Base-by-base conservation (phyloP, 1,140 invertebrate species). In the Caenorhabditis latens region DNA sequence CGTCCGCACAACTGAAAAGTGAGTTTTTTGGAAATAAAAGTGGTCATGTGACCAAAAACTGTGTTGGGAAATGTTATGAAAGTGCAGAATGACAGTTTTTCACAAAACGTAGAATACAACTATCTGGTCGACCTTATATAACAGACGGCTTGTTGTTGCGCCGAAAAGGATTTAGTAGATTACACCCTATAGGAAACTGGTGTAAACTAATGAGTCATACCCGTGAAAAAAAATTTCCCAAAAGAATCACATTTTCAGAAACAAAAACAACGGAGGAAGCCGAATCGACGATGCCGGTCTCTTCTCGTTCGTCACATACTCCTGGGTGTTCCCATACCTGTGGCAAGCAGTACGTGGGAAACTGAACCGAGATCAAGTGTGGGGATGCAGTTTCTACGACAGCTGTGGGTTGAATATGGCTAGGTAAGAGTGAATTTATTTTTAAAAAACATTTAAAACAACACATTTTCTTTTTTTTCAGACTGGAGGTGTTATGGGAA, bases 401-500 rank as follows among this genome's bases (percentile, higher is more conserved):
- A 83, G 89, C 16, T 84, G 86, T 43, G 79, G 83, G 57, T 89
- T 89, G 11, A 89, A 89, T 57, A 89, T 89, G 88, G 88, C 84
- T 8, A 88, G 88, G 88, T 89, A 4, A 83, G 61, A 32, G 8
- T 58, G 43, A 71, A 13, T 19, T 21, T n/a, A n/a, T n/a, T n/a
- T n/a, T n/a, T n/a, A n/a, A n/a, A n/a, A n/a, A n/a, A n/a, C n/a
- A n/a, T n/a, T n/a, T n/a, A n/a, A n/a, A n/a, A n/a, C n/a, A n/a
- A n/a, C 32, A 32, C 32, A 32, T 32, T 32, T 32, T 32, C 6
- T 48, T 11, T 16, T 14, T 24, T 90, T 91, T 21, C 88, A 93
- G 93, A 84, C 53, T 94, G 32, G 92, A 93, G 86, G 84, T 89
- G 16, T 67, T 92, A 43, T 94, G 93, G 93, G 90, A 92, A 9